A percentile compares a stretch with the other conserved stretches of the same genome.
Conservation (phyloP, 2,113 vertebrate genomes). For the Pagrus major region DNA sequence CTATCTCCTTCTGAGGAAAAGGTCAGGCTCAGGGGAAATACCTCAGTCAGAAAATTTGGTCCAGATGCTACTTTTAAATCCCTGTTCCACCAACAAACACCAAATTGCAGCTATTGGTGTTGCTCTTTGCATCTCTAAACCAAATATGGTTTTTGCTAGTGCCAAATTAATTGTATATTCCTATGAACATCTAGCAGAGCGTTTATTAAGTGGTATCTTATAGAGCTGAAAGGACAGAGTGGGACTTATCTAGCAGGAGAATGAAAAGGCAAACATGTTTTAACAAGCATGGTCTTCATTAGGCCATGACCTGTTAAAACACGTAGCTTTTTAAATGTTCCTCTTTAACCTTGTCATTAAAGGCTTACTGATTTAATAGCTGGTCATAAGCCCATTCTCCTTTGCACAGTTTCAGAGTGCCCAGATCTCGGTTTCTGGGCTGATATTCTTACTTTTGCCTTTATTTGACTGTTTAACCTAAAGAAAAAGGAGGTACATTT, state of each 20-base stretch:
- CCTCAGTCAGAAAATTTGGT: slow-evolving; percentile 8
- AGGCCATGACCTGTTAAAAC: slow-evolving; percentile 12
- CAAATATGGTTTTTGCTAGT: not conserved
- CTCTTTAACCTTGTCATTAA: slow-evolving; percentile 4
- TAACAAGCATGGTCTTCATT: slow-evolving; percentile 25
- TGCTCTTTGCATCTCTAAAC: not conserved
- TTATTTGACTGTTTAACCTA: not conserved
- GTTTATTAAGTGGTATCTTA: not conserved
- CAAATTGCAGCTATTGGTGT: not conserved
- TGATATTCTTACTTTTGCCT: not conserved
- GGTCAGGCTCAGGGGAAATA: not conserved
- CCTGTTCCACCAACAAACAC: not conserved
- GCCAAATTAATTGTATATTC: not conserved
- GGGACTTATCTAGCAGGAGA: not conserved
- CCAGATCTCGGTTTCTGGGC: not conserved
- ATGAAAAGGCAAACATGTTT: slow-evolving; percentile 44
- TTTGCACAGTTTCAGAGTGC: not conserved
- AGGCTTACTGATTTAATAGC: not conserved
- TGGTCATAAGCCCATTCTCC: not conserved
- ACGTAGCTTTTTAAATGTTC: slow-evolving; percentile 5
- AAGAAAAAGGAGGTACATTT: not conserved
- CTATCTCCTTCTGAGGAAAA: not conserved
- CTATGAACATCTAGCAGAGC: not conserved
- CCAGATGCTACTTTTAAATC: slow-evolving; percentile 13
- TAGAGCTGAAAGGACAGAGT: not conserved